Conservation (phyloP, 1,140 invertebrate genomes). For the Bombyx mandarina region DNA sequence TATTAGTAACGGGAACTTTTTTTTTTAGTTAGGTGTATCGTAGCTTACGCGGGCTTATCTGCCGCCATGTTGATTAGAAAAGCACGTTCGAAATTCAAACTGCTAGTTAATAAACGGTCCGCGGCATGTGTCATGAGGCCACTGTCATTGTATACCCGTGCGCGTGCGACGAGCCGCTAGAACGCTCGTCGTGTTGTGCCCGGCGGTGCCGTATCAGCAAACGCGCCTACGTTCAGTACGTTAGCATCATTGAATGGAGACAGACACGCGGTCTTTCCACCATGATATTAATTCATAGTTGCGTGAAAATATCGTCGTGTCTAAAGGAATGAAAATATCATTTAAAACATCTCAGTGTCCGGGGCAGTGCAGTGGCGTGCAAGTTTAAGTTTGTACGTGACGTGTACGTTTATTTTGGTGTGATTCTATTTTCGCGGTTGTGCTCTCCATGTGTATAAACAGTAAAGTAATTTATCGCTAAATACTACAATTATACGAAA, state of each 20-base stretch:
- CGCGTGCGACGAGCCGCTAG: conserved; percentile 22
- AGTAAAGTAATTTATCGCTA: conserved; percentile 18
- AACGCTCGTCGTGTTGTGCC: conserved; percentile 17
- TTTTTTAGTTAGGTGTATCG: neutral
- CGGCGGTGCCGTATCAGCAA: neutral
- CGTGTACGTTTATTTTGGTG: conserved; percentile 53
- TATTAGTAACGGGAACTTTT: neutral
- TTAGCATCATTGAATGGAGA: conserved; percentile 47
- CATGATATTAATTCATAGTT: conserved; percentile 17
- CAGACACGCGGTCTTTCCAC: conserved; percentile 33
- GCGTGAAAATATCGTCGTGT: no score
- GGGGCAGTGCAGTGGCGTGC: conserved; percentile 17
- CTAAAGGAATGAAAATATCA: conserved; percentile 23
- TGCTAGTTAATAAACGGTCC: conserved; percentile 62
- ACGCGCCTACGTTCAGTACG: conserved; percentile 37
- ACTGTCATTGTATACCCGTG: conserved; percentile 18
- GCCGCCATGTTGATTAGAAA: conserved; percentile 44
- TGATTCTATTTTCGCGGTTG: conserved; percentile 50
- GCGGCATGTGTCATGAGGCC: conserved; percentile 29
- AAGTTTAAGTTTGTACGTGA: conserved; percentile 28
- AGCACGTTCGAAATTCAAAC: conserved; percentile 57
- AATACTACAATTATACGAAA: conserved; percentile 6
- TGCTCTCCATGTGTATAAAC: conserved; percentile 47
- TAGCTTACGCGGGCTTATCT: neutral
- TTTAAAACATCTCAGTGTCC: conserved; percentile 13